These are phyloP conservation scores for Tenthredo distinguenda DNA, from an alignment of 2,888 invertebrate species.

Conservation along the genomic window DNA sequence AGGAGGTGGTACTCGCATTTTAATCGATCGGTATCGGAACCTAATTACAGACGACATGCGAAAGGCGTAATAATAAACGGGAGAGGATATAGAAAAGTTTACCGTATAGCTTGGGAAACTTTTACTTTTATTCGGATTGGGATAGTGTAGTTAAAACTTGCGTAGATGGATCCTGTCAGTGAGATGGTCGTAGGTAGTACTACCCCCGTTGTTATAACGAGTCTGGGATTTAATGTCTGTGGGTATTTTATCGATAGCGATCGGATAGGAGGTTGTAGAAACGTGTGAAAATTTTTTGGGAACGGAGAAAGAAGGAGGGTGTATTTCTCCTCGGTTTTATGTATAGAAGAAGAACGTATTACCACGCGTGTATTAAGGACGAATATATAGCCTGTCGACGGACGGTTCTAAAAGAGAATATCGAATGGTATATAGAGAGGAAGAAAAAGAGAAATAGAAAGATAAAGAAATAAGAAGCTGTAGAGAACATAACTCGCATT, in stretches of 20 bases:
- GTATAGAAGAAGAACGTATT: too few species aligned
- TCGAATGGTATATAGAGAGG: neutral
- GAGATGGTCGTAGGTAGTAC: slow-evolving; percentile 57
- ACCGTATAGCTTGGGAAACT: slow-evolving; percentile 56
- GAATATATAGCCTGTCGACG: neutral
- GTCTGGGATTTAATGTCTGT: neutral
- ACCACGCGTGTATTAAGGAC: too few species aligned
- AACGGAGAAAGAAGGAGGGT: too few species aligned
- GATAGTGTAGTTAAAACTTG: slow-evolving; percentile 70
- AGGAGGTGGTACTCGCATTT: too few species aligned
- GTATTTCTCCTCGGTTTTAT: too few species aligned
- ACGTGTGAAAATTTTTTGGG: too few species aligned
- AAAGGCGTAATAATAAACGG: too few species aligned
- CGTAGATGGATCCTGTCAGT: slow-evolving; percentile 61
- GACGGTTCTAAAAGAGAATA: neutral
- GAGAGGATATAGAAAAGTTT: neutral
- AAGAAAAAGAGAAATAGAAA: slow-evolving; percentile 50
- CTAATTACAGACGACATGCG: too few species aligned
- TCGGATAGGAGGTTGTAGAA: too few species aligned
- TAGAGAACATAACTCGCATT: slow-evolving; percentile 45
- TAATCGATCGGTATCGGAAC: too few species aligned
- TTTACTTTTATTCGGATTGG: slow-evolving; percentile 68
- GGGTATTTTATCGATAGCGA: too few species aligned
- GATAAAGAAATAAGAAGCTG: slow-evolving; percentile 6
- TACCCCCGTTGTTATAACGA: slow-evolving; percentile 64